These are phyloP conservation scores for Mesochorus sp. DNA, from an alignment of 2,888 invertebrate genomes.

Conservation along the genomic window DNA sequence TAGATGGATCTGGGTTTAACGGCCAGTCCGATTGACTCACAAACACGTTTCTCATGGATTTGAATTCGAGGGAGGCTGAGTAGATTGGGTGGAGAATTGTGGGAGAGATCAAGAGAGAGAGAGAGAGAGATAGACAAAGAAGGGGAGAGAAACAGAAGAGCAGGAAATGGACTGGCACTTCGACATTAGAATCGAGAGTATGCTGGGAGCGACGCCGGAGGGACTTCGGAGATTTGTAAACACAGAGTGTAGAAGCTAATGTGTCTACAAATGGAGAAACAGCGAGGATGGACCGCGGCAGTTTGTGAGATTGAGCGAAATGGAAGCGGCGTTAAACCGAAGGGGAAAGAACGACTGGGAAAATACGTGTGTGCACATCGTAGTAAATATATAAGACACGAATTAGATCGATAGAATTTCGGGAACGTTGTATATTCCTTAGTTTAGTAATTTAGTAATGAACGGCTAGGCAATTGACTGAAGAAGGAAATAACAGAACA, in stretches of 20 bases:
- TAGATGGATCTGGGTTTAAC: slow-evolving; percentile 32
- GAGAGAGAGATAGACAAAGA: neutral
- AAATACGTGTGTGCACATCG: neutral
- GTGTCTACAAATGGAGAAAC: slow-evolving; percentile 54
- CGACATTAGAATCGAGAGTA: slow-evolving; percentile 50
- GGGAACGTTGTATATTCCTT: neutral
- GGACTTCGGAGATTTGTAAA: slow-evolving; percentile 52
- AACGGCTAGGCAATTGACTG: slow-evolving; percentile 36
- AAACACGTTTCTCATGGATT: slow-evolving; percentile 54
- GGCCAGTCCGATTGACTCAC: slow-evolving; percentile 37
- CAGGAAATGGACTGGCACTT: slow-evolving; percentile 29
- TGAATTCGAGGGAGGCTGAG: slow-evolving; percentile 21
- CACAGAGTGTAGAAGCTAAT: slow-evolving; percentile 44
- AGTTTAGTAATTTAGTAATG: neutral
- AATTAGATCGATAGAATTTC: slow-evolving; percentile 19
- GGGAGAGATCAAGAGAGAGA: neutral
- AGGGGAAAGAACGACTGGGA: neutral
- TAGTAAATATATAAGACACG: slow-evolving; percentile 5
- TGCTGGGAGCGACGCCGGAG: slow-evolving; percentile 34
- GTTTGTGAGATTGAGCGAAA: slow-evolving; percentile 11
- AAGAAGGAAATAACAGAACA: too few species aligned
- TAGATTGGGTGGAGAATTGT: neutral
- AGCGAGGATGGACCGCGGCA: neutral
- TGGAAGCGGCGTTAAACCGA: slow-evolving; percentile 1
- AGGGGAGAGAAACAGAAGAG: slow-evolving; percentile 11